Evolutionary conservation across 2,888 invertebrate species (phyloP).

Genomic region (Sinelater perroti): DNA sequence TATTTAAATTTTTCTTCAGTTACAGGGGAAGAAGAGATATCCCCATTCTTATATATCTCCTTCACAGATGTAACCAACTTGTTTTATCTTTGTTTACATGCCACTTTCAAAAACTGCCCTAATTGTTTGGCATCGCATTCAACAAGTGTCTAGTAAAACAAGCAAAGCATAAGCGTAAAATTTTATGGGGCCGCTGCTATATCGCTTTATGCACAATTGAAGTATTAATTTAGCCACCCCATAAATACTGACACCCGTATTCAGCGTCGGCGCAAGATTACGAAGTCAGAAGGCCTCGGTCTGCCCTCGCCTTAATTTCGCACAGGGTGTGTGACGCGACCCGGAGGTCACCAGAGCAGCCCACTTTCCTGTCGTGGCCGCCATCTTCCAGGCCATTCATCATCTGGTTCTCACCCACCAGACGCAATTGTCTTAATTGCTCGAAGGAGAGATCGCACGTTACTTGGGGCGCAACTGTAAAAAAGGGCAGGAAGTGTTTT

Average conservation of each 20-base stretch:
- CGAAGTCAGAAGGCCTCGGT: conserved; percentile 6
- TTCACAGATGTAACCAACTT: neutral
- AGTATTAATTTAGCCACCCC: conserved; percentile 19
- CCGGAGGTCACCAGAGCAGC: conserved; percentile 31
- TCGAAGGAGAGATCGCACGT: conserved; percentile 18
- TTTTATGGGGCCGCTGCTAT: conserved; percentile 13
- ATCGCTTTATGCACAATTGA: conserved; percentile 22
- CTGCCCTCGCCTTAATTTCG: conserved; percentile 26
- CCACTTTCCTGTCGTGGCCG: conserved; percentile 33
- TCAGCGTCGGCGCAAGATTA: conserved; percentile 3
- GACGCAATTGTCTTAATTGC: conserved; percentile 35
- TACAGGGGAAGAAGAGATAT: no score
- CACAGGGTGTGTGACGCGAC: conserved; percentile 32
- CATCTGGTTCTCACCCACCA: conserved; percentile 30
- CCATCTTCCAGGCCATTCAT: conserved; percentile 34
- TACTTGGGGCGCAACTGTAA: conserved; percentile 5
- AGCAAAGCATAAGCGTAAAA: conserved; percentile 19
- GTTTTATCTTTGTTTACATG: no score
- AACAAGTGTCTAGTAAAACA: conserved; percentile 20
- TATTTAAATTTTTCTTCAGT: no score
- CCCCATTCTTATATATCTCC: no score
- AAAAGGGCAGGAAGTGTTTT: conserved; percentile 13
- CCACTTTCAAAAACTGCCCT: no score
- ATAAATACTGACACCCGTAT: neutral
- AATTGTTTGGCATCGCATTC: conserved; percentile 1